Evolutionary conservation across 2,888 invertebrate species (phyloP).

Genomic region (Amphimallon solstitiale): DNA sequence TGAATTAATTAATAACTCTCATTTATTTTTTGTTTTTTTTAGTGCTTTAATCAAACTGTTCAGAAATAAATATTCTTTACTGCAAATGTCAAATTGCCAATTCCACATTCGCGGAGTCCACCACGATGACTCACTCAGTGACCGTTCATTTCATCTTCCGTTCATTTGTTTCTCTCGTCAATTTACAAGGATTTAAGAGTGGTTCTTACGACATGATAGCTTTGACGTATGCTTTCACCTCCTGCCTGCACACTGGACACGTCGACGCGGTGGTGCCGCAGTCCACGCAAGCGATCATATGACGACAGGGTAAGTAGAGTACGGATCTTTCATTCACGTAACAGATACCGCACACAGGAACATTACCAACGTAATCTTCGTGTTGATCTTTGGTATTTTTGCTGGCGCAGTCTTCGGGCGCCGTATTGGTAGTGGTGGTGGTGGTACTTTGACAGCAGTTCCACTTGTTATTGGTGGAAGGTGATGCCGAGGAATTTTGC

Average conservation of each 20-base stretch:
- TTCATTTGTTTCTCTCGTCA: slow-evolving; percentile 9
- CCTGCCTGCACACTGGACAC: slow-evolving; percentile 88
- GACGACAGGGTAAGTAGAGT: slow-evolving; percentile 94
- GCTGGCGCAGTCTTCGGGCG: not conserved
- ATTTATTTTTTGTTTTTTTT: no score
- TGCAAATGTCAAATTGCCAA: not conserved
- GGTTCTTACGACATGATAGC: slow-evolving; percentile 67
- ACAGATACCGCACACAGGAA: slow-evolving; percentile 88
- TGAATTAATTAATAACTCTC: no score
- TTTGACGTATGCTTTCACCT: slow-evolving; percentile 74
- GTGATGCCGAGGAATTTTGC: not conserved
- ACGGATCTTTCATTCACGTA: slow-evolving; percentile 88
- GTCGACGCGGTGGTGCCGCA: slow-evolving; percentile 88
- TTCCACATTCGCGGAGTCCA: slow-evolving; percentile 26
- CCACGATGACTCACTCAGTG: not conserved
- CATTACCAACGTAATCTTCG: slow-evolving; percentile 20
- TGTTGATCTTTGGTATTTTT: slow-evolving; percentile 27
- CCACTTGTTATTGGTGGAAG: not conserved
- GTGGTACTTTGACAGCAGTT: not conserved
- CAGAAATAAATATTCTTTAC: no score
- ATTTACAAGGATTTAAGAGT: not conserved
- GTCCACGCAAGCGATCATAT: slow-evolving; percentile 90
- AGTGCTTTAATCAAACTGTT: no score
- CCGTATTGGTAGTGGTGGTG: slow-evolving; percentile 1
- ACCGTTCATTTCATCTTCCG: not conserved